phyloP scores from a whole-genome alignment of 2,797 vertebrate species.

The Parambassis ranga region DNA sequence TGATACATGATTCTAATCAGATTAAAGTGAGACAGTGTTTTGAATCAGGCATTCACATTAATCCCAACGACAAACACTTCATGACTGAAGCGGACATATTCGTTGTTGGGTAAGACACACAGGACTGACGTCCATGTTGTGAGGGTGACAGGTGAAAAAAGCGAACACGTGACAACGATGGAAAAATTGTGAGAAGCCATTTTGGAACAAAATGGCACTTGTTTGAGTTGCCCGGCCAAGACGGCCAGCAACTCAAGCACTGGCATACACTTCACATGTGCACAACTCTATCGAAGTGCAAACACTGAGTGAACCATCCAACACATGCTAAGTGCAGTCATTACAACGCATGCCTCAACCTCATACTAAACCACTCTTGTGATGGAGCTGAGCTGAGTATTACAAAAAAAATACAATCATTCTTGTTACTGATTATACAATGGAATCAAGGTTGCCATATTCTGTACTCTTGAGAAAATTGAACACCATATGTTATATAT shows the following conservation, averaged over 20 bases:
- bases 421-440: constrained; percentile 83
- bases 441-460: constrained; percentile 78
- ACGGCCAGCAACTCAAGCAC: constrained; percentile 94
- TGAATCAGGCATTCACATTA: constrained; percentile 82
- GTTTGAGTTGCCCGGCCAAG: constrained; percentile 92
- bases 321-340: constrained; percentile 95
- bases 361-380: constrained; percentile 66
- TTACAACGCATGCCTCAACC: constrained; percentile 89
- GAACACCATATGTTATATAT: constrained; percentile 79
- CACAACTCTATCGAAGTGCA: constrained; percentile 88
- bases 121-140: constrained; percentile 80
- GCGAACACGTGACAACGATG: constrained; percentile 78
- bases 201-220: constrained; percentile 92
- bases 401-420: constrained; percentile 65
- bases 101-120: constrained; percentile 88
- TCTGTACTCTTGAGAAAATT: constrained; percentile 58
- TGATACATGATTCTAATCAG: constrained; percentile 46
- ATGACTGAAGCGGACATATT: constrained; percentile 81
- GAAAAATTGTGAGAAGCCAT: constrained; percentile 86
- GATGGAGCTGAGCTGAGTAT: constrained; percentile 54
- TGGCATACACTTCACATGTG: constrained; percentile 87
- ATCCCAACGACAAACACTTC: constrained; percentile 94
- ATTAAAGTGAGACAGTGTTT: not conserved
- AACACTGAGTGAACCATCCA: constrained; percentile 91
- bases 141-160: constrained; percentile 80